Evolutionary conservation across 2,113 vertebrate genomes (phyloP).

Genomic region (Poicephalus meyeri): DNA sequence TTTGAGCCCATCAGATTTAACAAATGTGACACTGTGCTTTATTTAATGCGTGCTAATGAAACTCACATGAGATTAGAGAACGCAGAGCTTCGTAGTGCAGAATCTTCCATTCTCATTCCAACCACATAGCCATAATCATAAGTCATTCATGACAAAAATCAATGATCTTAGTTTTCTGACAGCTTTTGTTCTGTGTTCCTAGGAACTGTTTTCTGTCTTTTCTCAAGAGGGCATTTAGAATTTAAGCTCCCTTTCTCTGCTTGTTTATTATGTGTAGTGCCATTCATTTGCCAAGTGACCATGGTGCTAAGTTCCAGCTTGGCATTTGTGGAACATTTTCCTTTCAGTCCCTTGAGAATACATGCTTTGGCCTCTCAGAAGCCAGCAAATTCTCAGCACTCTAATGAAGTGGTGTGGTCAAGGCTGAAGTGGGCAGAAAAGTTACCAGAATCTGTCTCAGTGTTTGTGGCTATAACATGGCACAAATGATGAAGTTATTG

Average conservation of each 20-base stretch:
- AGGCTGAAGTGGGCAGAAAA: slow-evolving; percentile 26
- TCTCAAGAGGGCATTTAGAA: slow-evolving; percentile 66
- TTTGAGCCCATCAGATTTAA: not conserved
- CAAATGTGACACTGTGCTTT: not conserved
- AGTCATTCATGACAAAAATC: slow-evolving; percentile 56
- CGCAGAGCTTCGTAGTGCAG: not conserved
- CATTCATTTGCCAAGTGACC: slow-evolving; percentile 38
- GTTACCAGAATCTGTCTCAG: not conserved
- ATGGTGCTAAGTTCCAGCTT: slow-evolving; percentile 59
- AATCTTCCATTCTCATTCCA: slow-evolving; percentile 1
- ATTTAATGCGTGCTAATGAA: not conserved
- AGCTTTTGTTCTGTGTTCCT: slow-evolving; percentile 48
- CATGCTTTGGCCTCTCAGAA: not conserved
- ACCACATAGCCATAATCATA: not conserved
- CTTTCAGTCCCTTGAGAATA: slow-evolving; percentile 53
- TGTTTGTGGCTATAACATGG: not conserved
- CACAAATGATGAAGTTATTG: not conserved
- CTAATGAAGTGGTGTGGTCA: not conserved
- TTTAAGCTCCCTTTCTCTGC: slow-evolving; percentile 22
- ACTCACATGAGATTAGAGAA: not conserved
- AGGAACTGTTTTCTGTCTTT: slow-evolving; percentile 49
- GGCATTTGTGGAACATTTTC: slow-evolving; percentile 51
- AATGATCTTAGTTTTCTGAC: slow-evolving; percentile 34
- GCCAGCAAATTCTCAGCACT: slow-evolving; percentile 24
- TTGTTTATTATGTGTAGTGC: slow-evolving; percentile 57